A percentile compares a stretch with the other conserved stretches of the same genome.
Conservation (phyloP, 2,113 vertebrate genomes). For the Nothobranchius furzeri region DNA sequence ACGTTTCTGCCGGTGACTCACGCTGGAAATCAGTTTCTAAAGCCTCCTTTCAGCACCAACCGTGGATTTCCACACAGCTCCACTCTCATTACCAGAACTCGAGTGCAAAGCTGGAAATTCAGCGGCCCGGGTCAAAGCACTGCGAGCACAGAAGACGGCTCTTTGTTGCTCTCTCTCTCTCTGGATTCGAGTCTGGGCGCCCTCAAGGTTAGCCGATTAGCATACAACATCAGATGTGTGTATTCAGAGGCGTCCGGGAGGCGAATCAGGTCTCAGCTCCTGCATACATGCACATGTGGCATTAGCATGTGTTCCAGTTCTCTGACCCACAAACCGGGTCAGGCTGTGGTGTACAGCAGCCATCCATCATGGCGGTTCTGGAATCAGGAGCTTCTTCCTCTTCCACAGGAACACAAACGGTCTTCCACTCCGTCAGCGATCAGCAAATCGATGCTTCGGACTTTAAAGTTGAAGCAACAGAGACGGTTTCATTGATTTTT, state of each 20-base stretch:
- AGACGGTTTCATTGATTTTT: constrained; percentile 8
- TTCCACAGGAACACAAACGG: too few relatives aligned
- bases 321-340: constrained; percentile 32
- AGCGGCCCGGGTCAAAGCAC: constrained; percentile 46
- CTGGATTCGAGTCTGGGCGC: constrained; percentile 28
- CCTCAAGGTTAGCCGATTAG: constrained; percentile 64
- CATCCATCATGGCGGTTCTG: too few relatives aligned
- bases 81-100: constrained; percentile 53
- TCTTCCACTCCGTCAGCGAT: neutral
- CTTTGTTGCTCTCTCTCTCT: constrained; percentile 19
- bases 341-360: neutral
- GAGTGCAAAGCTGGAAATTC: constrained; percentile 46
- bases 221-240: constrained; percentile 58
- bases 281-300: constrained; percentile 36
- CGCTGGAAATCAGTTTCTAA: constrained; percentile 32
- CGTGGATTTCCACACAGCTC: constrained; percentile 39
- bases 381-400: too few relatives aligned
- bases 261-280: constrained; percentile 37
- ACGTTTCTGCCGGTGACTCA: constrained; percentile 28
- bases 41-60: constrained; percentile 27
- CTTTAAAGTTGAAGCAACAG: neutral
- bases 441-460: neutral
- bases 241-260: constrained; percentile 47
- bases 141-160: constrained; percentile 31
- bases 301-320: constrained; percentile 42